Conservation (phyloP, 2,888 invertebrate genomes). For the Andrena bucephala region DNA sequence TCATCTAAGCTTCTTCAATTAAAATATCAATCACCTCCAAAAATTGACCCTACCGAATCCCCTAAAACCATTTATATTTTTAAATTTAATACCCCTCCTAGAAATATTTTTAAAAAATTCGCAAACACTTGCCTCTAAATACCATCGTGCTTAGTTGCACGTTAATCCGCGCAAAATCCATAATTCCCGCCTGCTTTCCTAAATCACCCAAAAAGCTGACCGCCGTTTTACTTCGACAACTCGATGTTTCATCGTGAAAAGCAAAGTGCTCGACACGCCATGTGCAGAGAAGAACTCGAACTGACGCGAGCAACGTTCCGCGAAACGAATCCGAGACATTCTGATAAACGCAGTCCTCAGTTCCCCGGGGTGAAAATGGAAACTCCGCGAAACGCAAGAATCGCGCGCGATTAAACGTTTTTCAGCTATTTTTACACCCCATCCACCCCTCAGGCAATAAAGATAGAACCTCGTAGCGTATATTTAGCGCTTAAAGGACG, state of each 20-base stretch:
- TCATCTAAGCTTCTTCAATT: background rate
- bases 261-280: conserved; percentile 25
- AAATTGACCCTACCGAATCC: background rate
- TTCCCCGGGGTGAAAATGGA: conserved; percentile 2
- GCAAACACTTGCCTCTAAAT: background rate
- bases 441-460: conserved; percentile 11
- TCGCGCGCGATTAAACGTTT: conserved; percentile 21
- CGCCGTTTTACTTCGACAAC: background rate
- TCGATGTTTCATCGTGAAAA: conserved; percentile 15
- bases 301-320: conserved; percentile 9
- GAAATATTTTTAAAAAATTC: background rate
- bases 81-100: background rate
- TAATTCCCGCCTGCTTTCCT: background rate
- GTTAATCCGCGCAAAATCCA: background rate
- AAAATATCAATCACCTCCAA: background rate
- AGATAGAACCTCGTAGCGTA: background rate
- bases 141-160: background rate
- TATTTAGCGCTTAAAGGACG: conserved; percentile 19
- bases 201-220: background rate
- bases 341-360: background rate
- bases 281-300: background rate
- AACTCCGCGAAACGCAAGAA: background rate
- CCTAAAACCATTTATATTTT: background rate
- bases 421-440: conserved; percentile 47
- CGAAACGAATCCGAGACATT: background rate